Evolutionary conservation across 2,888 invertebrate genomes (phyloP).

Genomic region (Aproaerema taeniolella): DNA sequence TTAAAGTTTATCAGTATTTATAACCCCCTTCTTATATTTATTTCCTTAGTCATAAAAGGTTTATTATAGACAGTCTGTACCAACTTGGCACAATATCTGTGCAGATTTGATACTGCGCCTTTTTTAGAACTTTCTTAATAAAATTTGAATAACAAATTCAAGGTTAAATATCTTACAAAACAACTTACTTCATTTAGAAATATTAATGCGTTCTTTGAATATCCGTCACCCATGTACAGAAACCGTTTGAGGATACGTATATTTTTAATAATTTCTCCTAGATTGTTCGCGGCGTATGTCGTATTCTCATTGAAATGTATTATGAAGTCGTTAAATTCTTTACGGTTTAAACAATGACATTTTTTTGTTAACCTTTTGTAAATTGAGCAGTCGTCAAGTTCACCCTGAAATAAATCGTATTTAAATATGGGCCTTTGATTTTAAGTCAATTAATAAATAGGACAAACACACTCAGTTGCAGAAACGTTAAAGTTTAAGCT

Average conservation of each 20-base stretch:
- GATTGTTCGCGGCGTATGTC: constrained; percentile 44
- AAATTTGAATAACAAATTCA: constrained; percentile 56
- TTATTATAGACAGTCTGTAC: neutral
- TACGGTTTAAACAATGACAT: constrained; percentile 53
- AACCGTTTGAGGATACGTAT: constrained; percentile 59
- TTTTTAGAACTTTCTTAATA: constrained; percentile 49
- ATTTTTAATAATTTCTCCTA: constrained; percentile 64
- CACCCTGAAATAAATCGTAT: constrained; percentile 38
- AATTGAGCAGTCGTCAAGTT: constrained; percentile 55
- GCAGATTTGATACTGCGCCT: constrained; percentile 34
- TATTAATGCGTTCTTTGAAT: constrained; percentile 50
- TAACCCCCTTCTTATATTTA: too few species aligned
- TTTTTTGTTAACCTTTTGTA: constrained; percentile 58
- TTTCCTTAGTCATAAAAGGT: neutral
- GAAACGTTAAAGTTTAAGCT: too few species aligned
- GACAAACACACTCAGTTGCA: too few species aligned
- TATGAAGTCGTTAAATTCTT: constrained; percentile 55
- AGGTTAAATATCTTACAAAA: constrained; percentile 47
- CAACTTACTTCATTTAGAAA: constrained; percentile 56
- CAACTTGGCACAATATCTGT: constrained; percentile 34
- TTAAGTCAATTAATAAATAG: neutral
- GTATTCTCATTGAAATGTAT: constrained; percentile 62
- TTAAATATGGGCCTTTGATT: neutral
- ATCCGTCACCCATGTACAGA: constrained; percentile 54
- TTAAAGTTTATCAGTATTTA: too few species aligned